Base-by-base conservation (phyloP, 2,888 invertebrate genomes). In the Orthonevra nobilis region DNA sequence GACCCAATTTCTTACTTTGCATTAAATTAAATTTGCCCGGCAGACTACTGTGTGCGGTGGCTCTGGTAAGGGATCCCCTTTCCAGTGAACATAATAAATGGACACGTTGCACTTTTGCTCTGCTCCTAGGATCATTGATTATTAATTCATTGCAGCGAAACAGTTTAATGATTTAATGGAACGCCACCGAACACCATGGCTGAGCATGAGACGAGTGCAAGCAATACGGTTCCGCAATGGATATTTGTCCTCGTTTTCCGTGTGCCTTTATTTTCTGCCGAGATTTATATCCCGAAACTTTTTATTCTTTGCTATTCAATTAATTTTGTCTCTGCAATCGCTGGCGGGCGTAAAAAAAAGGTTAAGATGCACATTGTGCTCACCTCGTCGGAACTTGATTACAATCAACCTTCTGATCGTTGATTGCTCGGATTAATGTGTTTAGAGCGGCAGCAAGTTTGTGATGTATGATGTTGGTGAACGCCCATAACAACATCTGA, bases 131-230 rank as follows among this genome's bases (percentile, higher is more conserved):
- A 63, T 75, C 69, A 75, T 75, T 58, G 75, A 75, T 75, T 75
- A 75, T 75, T 75, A 75, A 75, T 69, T 69, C 63, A 69, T 69
- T 63, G 75, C 63, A 75, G 56, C 34, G 75, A 68, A 69, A 61
- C 56, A 56, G 69, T 69, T 69, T 61, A 69, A 63, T 75, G 56
- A 75, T 63, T 69, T 63, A 75, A 69, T 75, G 63, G 60, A 54
- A 48, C 17, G 30, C 30, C 46, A 60, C 40, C 50, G 20, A 50
- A 19, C 38, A 44, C 9, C 52, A 34, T 38, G 60, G 10, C 10
- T 36, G 14, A 52, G 61, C 26, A 28, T 5, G 26, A 28, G 12
- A 23, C 46, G 14, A 26, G 54, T 70, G 30, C 26, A 42, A 56
- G 68, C 60, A 60, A 34, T 46, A 46, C 32, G 38, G 44, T 26